These are phyloP conservation scores for Ictalurus punctatus DNA, from an alignment of 2,113 vertebrate species.

Conservation along the genomic window DNA sequence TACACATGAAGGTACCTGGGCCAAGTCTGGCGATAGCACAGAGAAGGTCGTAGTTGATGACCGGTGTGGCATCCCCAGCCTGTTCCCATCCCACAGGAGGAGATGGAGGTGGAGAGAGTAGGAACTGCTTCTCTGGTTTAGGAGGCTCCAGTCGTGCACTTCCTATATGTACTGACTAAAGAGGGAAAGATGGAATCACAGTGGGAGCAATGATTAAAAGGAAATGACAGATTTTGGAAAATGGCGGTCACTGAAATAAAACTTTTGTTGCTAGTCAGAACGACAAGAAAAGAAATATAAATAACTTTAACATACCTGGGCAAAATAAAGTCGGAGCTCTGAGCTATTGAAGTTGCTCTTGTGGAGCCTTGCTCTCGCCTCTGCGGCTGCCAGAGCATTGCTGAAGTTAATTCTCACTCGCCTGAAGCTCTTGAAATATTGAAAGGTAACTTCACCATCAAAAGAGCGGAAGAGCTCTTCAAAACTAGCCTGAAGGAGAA, in stretches of 20 bases:
- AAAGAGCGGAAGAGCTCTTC: constrained; percentile 87
- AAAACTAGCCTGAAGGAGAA: constrained; percentile 81
- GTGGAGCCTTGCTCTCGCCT: constrained; percentile 85
- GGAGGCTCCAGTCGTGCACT: constrained; percentile 88
- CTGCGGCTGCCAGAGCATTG: constrained; percentile 84
- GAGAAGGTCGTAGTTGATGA: constrained; percentile 92
- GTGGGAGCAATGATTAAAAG: not conserved
- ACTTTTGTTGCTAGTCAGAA: not conserved
- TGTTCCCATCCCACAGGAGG: constrained; percentile 93
- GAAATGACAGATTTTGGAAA: not conserved
- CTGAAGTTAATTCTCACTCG: constrained; percentile 92
- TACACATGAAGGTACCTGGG: constrained; percentile 76
- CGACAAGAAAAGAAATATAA: not conserved
- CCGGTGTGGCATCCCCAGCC: constrained; percentile 84
- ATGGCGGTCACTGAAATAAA: not conserved
- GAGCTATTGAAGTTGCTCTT: constrained; percentile 91
- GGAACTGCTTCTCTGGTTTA: constrained; percentile 92
- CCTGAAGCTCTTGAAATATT: constrained; percentile 96
- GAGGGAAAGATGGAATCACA: not conserved
- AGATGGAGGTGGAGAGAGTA: constrained; percentile 93
- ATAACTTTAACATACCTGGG: constrained; percentile 79
- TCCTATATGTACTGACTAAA: constrained; percentile 85
- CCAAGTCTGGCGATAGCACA: constrained; percentile 94
- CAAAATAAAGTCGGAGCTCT: constrained; percentile 91
- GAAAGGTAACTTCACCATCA: constrained; percentile 87